Evolutionary conservation across 2,888 invertebrate genomes (phyloP), one percentile per base, ranked within the genome.

Genomic region (Ischnura elegans): DNA sequence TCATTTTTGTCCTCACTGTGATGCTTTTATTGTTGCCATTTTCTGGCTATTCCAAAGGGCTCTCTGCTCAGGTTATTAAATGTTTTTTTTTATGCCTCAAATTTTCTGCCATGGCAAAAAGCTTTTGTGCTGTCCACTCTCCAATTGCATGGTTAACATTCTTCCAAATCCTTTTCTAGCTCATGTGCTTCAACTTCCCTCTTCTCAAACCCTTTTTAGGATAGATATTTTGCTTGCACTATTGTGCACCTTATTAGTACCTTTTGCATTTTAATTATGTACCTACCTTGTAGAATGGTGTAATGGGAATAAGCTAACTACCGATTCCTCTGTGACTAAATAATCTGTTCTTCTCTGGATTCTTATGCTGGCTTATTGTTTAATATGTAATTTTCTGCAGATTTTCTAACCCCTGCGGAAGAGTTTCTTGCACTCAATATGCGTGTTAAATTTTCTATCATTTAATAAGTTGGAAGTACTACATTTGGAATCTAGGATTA

Each of bases 1-100:
- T 36, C 13, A 76, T 76, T 76, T 66, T 76, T 76, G 76, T 76
- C 76, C 76, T 76, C 36, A 10, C 13, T 13, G n/a, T 76, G 76
- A 36, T 36, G 8, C 76, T 76, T 76, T 76, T 76, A 36, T 76
- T 76, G 25, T 76, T 76, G 36, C 76, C 76, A 76, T 76, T 76
- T 76, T 76, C 76, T 76, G 76, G 36, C 76, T 76, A 76, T 76
- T 76, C 36, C 76, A 76, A 76, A 76, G 76, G 76, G 76, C 76
- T 76, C 76, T 76, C 76, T 76, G 76, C 76, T 76, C 36, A 76
- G 76, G n/a, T 36, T 36, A n/a, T 36, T 36, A 76, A 61, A 61
- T 19, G 2, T 61, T 6, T 4, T 61, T 25, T 76, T 61, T 61
- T 76, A 13, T 76, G 76, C 76, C 36, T 76, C 10, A 36, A 76